Base-by-base conservation (phyloP, 2,888 invertebrate species). In the Cremastobaeus sp. region DNA sequence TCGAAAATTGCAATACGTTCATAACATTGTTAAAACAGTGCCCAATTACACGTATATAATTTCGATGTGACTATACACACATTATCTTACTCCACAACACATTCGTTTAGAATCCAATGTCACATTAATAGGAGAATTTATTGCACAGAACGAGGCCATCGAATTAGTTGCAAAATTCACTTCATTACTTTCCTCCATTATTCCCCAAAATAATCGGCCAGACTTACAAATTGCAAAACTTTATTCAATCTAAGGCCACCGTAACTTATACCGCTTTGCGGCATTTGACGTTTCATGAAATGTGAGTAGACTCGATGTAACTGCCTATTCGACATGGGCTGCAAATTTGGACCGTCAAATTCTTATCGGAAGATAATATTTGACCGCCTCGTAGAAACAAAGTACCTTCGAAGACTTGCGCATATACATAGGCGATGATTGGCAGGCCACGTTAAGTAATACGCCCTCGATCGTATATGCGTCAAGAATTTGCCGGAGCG, bases 391-490 rank as follows among this genome's bases (percentile, higher is more conserved):
- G 21, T 62, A 43, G 39, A 50, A 43, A 48, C 17, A 20, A 39
- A 48, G 48, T 47, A 59, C 37, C 43, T 59, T 59, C 30, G 15
- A 12, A 30, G 20, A 47, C 21, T 21, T 8, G 9, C 15, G 35
- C 12, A 28, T 72, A 34, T 45, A 28, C 32, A 32, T 65, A 59
- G 54, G 50, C 48, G 66, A 64, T 41, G 41, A 57, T 72, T 66
- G 65, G 62, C 59, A 66, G 37, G 32, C 59, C 39, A 60, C 74
- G 79, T 84, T 84, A 82, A 82, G 84, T 83, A 83, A 84, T 79
- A 80, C 82, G 84, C 81, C 83, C 82, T 83, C 83, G 79, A 81
- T 83, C 82, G 76, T 77, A 77, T 79, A 79, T 79, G 77, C 68
- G 52, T 76, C 74, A 78, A 79, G 78, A 75, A 62, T 69, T 57